Evolutionary conservation across 2,113 vertebrate species (phyloP).

Genomic region (Sceloporus undulatus): DNA sequence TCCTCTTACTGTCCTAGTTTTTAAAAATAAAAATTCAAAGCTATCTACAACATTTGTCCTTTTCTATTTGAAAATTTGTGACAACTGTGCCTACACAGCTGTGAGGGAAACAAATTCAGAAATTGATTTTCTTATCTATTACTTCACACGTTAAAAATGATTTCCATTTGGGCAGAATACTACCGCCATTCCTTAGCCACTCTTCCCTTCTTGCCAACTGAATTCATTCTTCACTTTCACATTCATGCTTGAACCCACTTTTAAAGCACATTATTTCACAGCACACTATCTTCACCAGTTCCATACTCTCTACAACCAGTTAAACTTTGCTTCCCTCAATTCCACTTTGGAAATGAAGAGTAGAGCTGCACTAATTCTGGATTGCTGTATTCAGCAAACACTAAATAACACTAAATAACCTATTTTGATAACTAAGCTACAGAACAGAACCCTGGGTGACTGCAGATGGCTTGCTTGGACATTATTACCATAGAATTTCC

Average conservation of each 20-base stretch:
- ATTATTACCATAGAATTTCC: not conserved
- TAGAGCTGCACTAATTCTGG: not conserved
- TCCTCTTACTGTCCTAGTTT: not conserved
- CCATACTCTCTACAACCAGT: not conserved
- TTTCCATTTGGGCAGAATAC: not conserved
- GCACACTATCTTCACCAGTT: not conserved
- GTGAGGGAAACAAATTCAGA: not conserved
- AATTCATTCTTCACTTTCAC: not conserved
- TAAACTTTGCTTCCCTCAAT: not conserved
- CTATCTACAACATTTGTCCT: too few species aligned
- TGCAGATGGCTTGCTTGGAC: too few species aligned
- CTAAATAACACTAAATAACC: not conserved
- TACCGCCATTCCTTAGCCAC: not conserved
- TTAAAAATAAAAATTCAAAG: not conserved
- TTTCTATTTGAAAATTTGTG: not conserved
- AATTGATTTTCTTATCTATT: not conserved
- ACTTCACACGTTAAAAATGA: not conserved
- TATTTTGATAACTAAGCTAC: not conserved
- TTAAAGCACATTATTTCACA: slow-evolving; percentile 1
- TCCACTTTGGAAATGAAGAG: not conserved
- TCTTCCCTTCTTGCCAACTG: not conserved
- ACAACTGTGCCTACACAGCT: not conserved
- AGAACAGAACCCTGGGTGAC: not conserved
- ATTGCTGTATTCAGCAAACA: not conserved
- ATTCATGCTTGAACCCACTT: too few species aligned